Evolutionary conservation across 2,113 vertebrate genomes (phyloP).

Genomic region (Pristiophorus japonicus): DNA sequence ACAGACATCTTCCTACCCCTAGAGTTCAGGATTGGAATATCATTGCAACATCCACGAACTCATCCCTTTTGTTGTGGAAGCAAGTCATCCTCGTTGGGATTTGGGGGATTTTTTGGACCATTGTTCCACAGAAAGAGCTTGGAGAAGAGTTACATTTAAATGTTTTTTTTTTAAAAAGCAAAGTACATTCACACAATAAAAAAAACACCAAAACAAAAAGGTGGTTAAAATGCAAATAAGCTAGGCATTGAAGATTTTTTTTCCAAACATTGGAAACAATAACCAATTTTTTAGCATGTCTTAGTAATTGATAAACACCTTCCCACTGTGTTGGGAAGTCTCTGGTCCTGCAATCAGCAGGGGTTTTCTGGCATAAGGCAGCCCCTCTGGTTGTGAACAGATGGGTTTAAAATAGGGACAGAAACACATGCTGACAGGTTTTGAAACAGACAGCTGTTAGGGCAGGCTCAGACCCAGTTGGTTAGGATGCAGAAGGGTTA

Average conservation of each 20-base stretch:
- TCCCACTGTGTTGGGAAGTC: neutral
- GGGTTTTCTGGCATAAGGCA: neutral
- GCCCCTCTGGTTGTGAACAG: neutral
- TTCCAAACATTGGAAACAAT: neutral
- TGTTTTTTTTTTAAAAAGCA: neutral
- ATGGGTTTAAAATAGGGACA: neutral
- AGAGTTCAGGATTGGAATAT: too few species aligned
- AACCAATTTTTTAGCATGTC: neutral
- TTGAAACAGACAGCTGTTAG: neutral
- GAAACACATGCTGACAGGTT: neutral
- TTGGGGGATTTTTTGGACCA: neutral
- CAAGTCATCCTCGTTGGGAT: too few species aligned
- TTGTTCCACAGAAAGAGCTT: neutral
- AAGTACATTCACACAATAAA: neutral
- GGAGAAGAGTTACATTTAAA: neutral
- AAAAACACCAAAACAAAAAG: neutral
- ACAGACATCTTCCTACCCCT: too few species aligned
- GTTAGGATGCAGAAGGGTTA: neutral
- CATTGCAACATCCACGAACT: too few species aligned
- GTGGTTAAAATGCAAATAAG: neutral
- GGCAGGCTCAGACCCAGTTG: neutral
- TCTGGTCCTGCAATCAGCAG: neutral
- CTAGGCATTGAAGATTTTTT: neutral
- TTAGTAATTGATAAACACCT: neutral
- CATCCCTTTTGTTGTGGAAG: too few species aligned